Evolutionary conservation across 37 sponge, comb jelly and placozoan genomes (phyloP).

Genomic region (Aplysina aerophoba): DNA sequence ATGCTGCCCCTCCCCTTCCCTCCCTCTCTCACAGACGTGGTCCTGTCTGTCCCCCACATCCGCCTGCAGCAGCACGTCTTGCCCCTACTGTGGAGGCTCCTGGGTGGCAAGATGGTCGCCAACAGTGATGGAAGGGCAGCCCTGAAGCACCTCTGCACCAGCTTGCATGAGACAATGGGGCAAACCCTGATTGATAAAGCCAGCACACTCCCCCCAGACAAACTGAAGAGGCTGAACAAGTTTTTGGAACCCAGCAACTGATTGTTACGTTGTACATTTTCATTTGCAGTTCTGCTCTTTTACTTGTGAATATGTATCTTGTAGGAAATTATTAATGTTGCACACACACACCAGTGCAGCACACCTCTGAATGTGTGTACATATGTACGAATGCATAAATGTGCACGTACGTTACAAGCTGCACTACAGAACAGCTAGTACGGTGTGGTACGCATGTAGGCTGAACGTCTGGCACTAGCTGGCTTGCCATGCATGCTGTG

Average conservation of each 20-base stretch:
- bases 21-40: conserved; percentile 43
- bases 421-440: too few species aligned
- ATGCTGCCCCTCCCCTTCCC: conserved; percentile 27
- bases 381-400: too few species aligned
- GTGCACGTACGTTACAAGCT: too few species aligned
- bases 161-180: conserved; percentile 57
- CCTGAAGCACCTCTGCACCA: conserved; percentile 41
- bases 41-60: neutral
- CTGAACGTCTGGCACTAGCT: too few species aligned
- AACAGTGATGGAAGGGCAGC: conserved; percentile 58
- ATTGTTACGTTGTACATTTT: neutral
- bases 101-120: conserved; percentile 37
- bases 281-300: neutral
- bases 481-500: too few species aligned
- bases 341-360: too few species aligned
- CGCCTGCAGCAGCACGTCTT: conserved; percentile 74
- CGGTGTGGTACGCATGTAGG: too few species aligned
- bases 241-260: conserved; percentile 1
- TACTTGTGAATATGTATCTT: neutral
- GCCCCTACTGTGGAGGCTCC: conserved; percentile 78
- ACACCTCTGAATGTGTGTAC: too few species aligned
- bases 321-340: too few species aligned
- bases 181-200: conserved; percentile 62
- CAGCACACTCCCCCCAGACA: conserved; percentile 45
- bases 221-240: conserved; percentile 40